A percentile compares a stretch with the other conserved stretches of the same genome.
Conservation (phyloP, 2,797 vertebrate genomes). For the Myotis vivesi region DNA sequence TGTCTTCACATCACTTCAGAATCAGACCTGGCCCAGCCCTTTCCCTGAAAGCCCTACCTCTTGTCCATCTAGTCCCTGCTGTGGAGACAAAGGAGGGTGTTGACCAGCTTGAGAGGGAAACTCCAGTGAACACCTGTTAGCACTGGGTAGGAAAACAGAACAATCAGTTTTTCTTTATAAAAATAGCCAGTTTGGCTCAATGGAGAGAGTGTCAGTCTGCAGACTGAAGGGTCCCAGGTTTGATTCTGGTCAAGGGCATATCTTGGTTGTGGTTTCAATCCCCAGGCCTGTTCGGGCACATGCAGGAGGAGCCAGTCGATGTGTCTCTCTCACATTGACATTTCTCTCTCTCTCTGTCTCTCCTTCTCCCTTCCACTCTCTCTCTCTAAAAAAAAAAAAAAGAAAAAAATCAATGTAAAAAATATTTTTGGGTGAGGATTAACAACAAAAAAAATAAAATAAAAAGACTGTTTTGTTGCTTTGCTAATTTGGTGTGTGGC, state of each 20-base stretch:
- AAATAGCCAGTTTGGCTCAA: neutral
- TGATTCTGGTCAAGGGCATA: neutral
- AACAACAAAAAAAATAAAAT: too few relatives aligned
- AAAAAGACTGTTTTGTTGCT: too few relatives aligned
- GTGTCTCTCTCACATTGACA: neutral
- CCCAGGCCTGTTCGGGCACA: neutral
- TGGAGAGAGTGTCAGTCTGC: neutral
- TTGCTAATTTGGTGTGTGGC: neutral
- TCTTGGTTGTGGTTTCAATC: neutral
- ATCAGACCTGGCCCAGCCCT: too few relatives aligned
- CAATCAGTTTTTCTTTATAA: neutral
- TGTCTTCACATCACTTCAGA: neutral
- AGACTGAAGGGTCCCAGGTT: neutral
- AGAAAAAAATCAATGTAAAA: too few relatives aligned
- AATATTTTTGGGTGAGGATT: too few relatives aligned
- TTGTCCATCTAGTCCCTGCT: fast-evolving
- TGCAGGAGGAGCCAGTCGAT: neutral
- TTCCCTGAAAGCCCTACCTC: neutral
- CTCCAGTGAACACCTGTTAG: neutral
- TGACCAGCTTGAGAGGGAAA: neutral
- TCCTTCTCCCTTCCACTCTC: neutral
- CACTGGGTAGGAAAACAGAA: neutral
- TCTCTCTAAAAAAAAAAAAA: neutral
- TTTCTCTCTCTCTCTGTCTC: neutral
- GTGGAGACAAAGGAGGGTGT: neutral